Base-by-base conservation (phyloP, 2,888 invertebrate genomes). In the Tribolium freemani region DNA sequence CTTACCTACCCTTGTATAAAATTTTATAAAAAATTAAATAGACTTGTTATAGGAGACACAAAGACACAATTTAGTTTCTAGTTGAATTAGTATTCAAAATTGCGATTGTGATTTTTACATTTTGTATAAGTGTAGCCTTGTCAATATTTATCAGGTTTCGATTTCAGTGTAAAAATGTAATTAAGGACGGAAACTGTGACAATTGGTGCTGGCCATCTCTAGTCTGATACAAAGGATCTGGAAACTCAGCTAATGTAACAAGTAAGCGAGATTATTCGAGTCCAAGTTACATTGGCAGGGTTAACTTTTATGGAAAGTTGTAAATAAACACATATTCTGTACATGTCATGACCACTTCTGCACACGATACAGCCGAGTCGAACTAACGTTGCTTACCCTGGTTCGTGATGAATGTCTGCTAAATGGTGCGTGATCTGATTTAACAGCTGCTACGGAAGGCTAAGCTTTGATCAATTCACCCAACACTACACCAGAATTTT, bases 291-390 rank as follows among this genome's bases (percentile, higher is more conserved):
- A 73, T 73, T 54, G 69, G 57, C 72, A 68, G 64, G 60, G 71
- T 71, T 57, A 77, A 74, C 78, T 80, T 79, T 80, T 80, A 79
- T 78, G 70, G 77, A 74, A 76, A 78, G 79, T 78, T 81, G 81
- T 81, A 81, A 80, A 81, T 81, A 81, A 79, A 80, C 80, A 72
- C 69, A 81, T 81, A 78, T 79, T 78, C 76, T 78, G 79, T 81
- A 80, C 80, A 79, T 80, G 81, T 80, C 81, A 82, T 75, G 80
- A 79, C 77, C 82, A 81, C 76, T 79, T 78, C 78, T 77, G 78
- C 76, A 77, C 81, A 78, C 78, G 78, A 69, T 72, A 72, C 66
- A 73, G 38, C 70, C 45, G 67, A 69, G 71, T 71, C 54, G 69
- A 79, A 79, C 80, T 68, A 79, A 77, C 76, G 76, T 76, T 79